Percentiles rank a stretch among this genome's conserved stretches.
phyloP scores from a whole-genome alignment of 2,888 invertebrate genomes.

The Acrobasis consociella region DNA sequence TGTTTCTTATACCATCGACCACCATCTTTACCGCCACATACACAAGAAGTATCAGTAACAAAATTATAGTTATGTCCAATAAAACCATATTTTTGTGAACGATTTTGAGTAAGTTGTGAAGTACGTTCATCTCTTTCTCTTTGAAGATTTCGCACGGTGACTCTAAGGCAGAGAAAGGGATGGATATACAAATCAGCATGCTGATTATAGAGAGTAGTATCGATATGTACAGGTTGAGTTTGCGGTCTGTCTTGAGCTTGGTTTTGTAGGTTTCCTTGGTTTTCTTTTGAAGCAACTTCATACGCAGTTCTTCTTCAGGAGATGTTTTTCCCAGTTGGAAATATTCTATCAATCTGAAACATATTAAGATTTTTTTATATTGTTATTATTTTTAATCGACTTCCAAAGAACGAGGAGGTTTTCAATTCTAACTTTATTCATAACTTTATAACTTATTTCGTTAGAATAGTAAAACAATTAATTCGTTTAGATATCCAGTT shows the following conservation, averaged over 20 bases:
- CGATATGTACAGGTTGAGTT: constrained; percentile 48
- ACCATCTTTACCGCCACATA: constrained; percentile 40
- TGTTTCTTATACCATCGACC: constrained; percentile 48
- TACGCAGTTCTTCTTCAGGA: constrained; percentile 37
- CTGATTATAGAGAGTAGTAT: constrained; percentile 48
- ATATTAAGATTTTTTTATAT: too few relatives aligned
- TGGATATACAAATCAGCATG: constrained; percentile 46
- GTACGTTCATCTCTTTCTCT: constrained; percentile 20
- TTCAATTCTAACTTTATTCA: too few relatives aligned
- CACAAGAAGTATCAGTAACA: constrained; percentile 41
- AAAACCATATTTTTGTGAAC: not conserved
- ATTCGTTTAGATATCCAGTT: too few relatives aligned
- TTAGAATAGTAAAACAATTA: too few relatives aligned
- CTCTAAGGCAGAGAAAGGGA: constrained; percentile 48
- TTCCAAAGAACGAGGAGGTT: too few relatives aligned
- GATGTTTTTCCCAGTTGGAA: constrained; percentile 39
- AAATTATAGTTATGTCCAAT: constrained; percentile 42
- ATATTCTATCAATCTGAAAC: constrained; percentile 46
- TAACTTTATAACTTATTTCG: too few relatives aligned
- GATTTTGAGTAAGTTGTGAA: not conserved
- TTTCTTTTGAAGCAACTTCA: constrained; percentile 39
- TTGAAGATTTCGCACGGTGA: constrained; percentile 47
- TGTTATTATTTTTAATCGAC: too few relatives aligned
- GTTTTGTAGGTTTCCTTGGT: constrained; percentile 39
- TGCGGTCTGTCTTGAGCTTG: constrained; percentile 37